phyloP scores from a whole-genome alignment of 2,113 vertebrate species.

The human region GRCh38 chr15:41224001-41224500 shows the following conservation, averaged over 20 bases:
- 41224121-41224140: too few species aligned
- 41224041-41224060: too few species aligned
- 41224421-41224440: conserved; percentile 19
- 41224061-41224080: too few species aligned
- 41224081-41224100: too few species aligned
- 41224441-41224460: background rate
- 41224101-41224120: too few species aligned
- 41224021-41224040: too few species aligned
- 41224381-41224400: conserved; percentile 11
- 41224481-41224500: background rate
- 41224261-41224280: background rate
- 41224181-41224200: too few species aligned
- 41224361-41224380: background rate
- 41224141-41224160: too few species aligned
- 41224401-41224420: background rate
- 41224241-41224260: background rate
- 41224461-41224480: background rate
- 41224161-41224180: too few species aligned
- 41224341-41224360: conserved; percentile 32
- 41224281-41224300: background rate
- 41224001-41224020: background rate
- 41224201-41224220: too few species aligned
- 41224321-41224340: conserved; percentile 11
- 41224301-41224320: background rate
- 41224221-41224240: background rate